These are phyloP conservation scores for Anthopleura sola DNA, from an alignment of 64 coral and sea anemone genomes.

Conservation along the genomic window DNA sequence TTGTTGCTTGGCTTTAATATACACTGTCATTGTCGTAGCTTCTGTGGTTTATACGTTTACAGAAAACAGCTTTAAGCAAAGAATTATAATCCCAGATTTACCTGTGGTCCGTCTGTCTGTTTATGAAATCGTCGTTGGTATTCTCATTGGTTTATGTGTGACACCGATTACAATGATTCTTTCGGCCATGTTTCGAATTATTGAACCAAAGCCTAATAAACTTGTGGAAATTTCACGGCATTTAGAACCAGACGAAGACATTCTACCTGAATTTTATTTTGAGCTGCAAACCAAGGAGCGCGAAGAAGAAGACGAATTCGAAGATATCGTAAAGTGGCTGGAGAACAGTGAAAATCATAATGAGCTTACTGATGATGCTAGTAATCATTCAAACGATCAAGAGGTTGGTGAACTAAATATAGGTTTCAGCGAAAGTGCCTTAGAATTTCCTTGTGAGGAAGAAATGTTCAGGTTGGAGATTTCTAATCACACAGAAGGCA, in stretches of 20 bases:
- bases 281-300: background rate
- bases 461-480: background rate
- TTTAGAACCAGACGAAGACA: too few species aligned
- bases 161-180: too few species aligned
- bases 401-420: background rate
- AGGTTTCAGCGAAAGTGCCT: background rate
- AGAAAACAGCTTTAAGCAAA: background rate
- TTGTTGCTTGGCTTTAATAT: constrained; percentile 15
- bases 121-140: too few species aligned
- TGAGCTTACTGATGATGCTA: background rate
- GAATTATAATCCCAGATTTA: too few species aligned
- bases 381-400: background rate
- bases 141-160: too few species aligned
- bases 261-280: too few species aligned
- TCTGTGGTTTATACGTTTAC: background rate
- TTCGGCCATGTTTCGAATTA: background rate
- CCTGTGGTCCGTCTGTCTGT: too few species aligned
- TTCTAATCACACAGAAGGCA: background rate
- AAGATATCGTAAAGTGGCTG: constrained; percentile 12
- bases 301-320: background rate
- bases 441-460: background rate
- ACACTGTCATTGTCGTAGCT: background rate
- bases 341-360: background rate
- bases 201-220: constrained; percentile 4
- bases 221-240: background rate